These are phyloP conservation scores for Corvus hawaiiensis DNA, from an alignment of 2,113 vertebrate species.

Conservation along the genomic window DNA sequence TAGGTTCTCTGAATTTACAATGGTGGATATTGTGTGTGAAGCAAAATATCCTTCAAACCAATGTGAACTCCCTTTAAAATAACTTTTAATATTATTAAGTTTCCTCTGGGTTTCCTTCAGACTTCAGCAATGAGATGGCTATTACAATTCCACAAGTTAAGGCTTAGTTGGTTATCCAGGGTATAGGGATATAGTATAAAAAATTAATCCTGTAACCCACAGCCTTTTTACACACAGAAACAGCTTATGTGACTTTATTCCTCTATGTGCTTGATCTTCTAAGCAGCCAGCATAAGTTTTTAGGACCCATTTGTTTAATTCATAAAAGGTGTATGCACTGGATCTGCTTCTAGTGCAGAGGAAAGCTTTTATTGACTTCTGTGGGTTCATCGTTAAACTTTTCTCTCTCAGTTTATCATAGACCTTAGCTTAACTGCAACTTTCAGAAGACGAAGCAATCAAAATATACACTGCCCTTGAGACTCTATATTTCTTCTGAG, in stretches of 20 bases:
- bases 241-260: slow-evolving; percentile 24
- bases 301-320: background rate
- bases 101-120: slow-evolving; percentile 72
- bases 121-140: slow-evolving; percentile 67
- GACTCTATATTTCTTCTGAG: background rate
- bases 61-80: slow-evolving; percentile 75
- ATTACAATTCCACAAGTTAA: slow-evolving; percentile 67
- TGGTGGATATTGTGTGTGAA: slow-evolving; percentile 68
- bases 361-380: background rate
- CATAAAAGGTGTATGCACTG: background rate
- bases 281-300: background rate
- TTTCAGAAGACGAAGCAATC: background rate
- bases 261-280: slow-evolving; percentile 27
- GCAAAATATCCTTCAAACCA: slow-evolving; percentile 64
- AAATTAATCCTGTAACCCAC: slow-evolving; percentile 45
- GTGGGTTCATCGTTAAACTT: background rate
- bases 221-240: slow-evolving; percentile 39
- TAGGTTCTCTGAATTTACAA: slow-evolving; percentile 63
- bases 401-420: background rate
- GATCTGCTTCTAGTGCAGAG: background rate
- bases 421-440: background rate
- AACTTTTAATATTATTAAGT: slow-evolving; percentile 76
- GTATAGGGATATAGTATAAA: slow-evolving; percentile 46
- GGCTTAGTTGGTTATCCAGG: slow-evolving; percentile 48
- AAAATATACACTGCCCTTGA: slow-evolving; percentile 40